These are phyloP conservation scores for Dyspetes luteomarginatus DNA, from an alignment of 2,888 invertebrate species.

Conservation along the genomic window DNA sequence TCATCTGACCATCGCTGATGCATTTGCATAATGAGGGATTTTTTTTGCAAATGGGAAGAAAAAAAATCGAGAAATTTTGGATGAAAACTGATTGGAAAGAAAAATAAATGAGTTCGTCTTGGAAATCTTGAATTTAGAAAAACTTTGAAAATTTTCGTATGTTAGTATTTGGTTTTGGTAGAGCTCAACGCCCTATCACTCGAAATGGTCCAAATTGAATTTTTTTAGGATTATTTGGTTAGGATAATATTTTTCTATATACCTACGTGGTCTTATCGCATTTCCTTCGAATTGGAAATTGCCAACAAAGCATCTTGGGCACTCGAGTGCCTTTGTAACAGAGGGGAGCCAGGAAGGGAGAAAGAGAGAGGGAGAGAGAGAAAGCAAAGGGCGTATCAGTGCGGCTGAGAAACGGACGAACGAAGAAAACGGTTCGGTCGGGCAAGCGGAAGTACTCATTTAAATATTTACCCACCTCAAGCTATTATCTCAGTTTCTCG, in stretches of 20 bases:
- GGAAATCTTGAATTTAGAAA: constrained; percentile 24
- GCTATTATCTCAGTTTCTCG: constrained; percentile 55
- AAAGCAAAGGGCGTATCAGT: constrained; percentile 65
- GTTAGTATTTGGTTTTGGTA: no score
- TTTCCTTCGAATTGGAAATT: constrained; percentile 58
- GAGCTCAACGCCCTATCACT: no score
- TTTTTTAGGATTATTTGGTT: not conserved
- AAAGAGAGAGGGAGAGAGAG: not conserved
- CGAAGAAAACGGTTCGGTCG: constrained; percentile 34
- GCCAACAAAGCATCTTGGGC: constrained; percentile 53
- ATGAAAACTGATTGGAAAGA: constrained; percentile 19
- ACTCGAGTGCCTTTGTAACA: constrained; percentile 23
- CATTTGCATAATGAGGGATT: no score
- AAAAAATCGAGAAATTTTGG: no score
- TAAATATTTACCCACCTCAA: constrained; percentile 69
- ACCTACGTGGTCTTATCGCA: constrained; percentile 21
- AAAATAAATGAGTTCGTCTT: constrained; percentile 38
- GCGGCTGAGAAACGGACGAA: constrained; percentile 67
- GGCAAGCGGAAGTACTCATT: constrained; percentile 65
- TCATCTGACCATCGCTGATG: no score
- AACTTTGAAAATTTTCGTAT: no score
- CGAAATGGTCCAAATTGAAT: no score
- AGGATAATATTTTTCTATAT: not conserved
- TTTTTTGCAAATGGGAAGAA: no score
- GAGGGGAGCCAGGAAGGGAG: not conserved